Conservation (phyloP, 1,140 invertebrate species). For the Tenebrio molitor region DNA sequence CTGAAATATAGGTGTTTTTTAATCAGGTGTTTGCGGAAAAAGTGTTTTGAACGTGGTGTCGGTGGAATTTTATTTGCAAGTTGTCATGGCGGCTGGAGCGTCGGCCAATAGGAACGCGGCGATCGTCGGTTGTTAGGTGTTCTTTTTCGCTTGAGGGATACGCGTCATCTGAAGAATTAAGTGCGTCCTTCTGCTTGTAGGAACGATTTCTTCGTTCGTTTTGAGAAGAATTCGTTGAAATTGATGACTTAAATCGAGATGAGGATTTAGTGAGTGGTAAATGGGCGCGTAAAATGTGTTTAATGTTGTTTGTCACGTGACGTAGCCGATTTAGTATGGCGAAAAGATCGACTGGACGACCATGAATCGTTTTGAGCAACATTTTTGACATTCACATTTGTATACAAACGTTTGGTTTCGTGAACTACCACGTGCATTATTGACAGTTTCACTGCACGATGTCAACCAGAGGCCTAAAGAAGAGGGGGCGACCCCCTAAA, state of each 20-base stretch:
- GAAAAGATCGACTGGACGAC: constrained; percentile 71
- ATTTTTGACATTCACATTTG: constrained; percentile 74
- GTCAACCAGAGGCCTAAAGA: constrained; percentile 87
- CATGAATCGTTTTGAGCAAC: constrained; percentile 70
- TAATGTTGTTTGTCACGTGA: constrained; percentile 72
- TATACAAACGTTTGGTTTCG: constrained; percentile 73
- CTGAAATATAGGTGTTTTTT: not conserved
- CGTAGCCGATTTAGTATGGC: constrained; percentile 71
- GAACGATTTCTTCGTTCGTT: constrained; percentile 46
- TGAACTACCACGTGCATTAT: constrained; percentile 67
- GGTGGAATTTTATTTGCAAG: constrained; percentile 63
- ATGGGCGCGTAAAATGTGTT: constrained; percentile 63
- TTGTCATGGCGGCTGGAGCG: constrained; percentile 74
- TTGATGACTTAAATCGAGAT: constrained; percentile 8
- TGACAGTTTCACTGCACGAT: constrained; percentile 71
- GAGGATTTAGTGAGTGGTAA: constrained; percentile 12
- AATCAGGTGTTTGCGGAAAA: constrained; percentile 19
- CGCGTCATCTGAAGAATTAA: constrained; percentile 73
- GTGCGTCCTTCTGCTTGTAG: constrained; percentile 65
- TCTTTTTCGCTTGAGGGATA: constrained; percentile 68
- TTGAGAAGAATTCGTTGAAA: not conserved
- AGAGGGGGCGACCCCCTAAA: constrained; percentile 90
- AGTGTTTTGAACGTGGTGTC: constrained; percentile 6
- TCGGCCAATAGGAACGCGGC: constrained; percentile 73
- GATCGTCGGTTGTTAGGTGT: constrained; percentile 70